A percentile compares a stretch with the other conserved stretches of the same genome.
Evolutionary conservation across 2,888 invertebrate genomes (phyloP).

Genomic region (Limnephilus auricula): DNA sequence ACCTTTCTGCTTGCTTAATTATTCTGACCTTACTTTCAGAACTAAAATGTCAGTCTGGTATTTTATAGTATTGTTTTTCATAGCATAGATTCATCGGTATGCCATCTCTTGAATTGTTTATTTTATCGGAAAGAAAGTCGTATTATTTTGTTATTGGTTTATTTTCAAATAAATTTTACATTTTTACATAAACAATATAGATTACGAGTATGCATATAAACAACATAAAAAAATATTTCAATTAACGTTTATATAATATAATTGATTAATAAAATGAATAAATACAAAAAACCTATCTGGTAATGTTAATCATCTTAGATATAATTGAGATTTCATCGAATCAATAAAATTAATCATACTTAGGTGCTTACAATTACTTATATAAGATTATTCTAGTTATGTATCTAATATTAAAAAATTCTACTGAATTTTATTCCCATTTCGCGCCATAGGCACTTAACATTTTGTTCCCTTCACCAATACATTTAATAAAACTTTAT

Average conservation of each 20-base stretch:
- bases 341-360: not conserved
- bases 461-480: slow-evolving; percentile 39
- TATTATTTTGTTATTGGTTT: slow-evolving; percentile 30
- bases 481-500: not conserved
- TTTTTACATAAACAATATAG: slow-evolving; percentile 31
- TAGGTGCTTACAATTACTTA: not conserved
- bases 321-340: slow-evolving; percentile 32
- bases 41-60: not conserved
- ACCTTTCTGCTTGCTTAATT: too few species aligned
- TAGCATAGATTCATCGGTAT: not conserved
- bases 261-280: not conserved
- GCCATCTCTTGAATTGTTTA: not conserved
- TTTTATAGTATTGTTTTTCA: not conserved
- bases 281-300: slow-evolving; percentile 27
- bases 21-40: too few species aligned
- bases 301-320: slow-evolving; percentile 21
- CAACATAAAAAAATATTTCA: not conserved
- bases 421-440: slow-evolving; percentile 18
- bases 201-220: not conserved
- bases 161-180: slow-evolving; percentile 40
- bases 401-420: not conserved
- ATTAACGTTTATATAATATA: not conserved
- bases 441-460: slow-evolving; percentile 15
- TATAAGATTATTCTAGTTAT: not conserved
- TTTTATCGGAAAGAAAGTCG: not conserved